These are phyloP conservation scores for Epizoanthus fatuus DNA, from an alignment of 92 coral and sea anemone genomes.

Conservation along the genomic window DNA sequence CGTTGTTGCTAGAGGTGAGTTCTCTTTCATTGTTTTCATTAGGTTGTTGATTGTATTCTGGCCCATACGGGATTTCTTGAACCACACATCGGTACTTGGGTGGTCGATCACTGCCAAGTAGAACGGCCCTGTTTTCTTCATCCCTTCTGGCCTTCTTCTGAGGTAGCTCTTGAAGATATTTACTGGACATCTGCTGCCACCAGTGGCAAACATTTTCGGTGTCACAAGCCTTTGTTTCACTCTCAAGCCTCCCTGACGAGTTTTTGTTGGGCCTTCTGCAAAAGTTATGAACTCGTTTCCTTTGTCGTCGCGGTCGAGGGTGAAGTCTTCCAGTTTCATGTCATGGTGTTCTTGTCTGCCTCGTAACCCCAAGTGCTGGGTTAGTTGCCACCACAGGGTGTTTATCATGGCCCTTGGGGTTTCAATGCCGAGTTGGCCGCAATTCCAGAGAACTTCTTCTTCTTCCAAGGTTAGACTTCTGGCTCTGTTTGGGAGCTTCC, in stretches of 20 bases:
- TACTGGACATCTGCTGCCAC: conserved; percentile 23
- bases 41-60: conserved; percentile 52
- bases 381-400: conserved; percentile 53
- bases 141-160: conserved; percentile 42
- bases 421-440: conserved; percentile 28
- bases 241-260: conserved; percentile 42
- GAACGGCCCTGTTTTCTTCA: conserved; percentile 52
- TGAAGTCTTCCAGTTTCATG: conserved; percentile 53
- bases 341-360: conserved; percentile 55
- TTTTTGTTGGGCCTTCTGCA: conserved; percentile 9
- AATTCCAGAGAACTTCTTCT: conserved; percentile 40
- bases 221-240: conserved; percentile 50
- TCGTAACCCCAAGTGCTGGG: conserved; percentile 40
- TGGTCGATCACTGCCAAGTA: conserved; percentile 62
- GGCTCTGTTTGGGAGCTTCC: conserved; percentile 57
- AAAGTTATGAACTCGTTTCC: conserved; percentile 34
- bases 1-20: neutral
- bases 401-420: conserved; percentile 29
- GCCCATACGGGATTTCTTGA: conserved; percentile 63
- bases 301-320: conserved; percentile 40
- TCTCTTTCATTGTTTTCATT: neutral
- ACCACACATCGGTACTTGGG: conserved; percentile 42
- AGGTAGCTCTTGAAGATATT: conserved; percentile 49
- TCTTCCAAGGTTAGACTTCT: conserved; percentile 51
- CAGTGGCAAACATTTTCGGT: conserved; percentile 60